Conservation (phyloP, 2,113 vertebrate species). For the Leptobrachium ailaonicum region DNA sequence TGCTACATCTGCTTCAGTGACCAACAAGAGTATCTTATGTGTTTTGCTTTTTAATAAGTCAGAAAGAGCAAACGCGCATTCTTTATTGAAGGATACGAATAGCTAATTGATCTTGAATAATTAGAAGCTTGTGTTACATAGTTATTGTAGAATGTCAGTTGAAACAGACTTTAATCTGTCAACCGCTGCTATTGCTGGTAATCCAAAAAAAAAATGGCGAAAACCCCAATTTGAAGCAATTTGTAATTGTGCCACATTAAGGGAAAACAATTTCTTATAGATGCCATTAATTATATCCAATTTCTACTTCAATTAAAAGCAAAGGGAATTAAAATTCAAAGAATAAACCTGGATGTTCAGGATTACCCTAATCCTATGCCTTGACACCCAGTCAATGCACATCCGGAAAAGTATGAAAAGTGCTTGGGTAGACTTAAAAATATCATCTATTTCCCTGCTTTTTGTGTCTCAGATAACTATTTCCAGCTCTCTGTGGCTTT, state of each 20-base stretch:
- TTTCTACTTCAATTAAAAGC: too few species aligned
- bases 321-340: slow-evolving; percentile 7
- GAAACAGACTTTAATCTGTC: too few species aligned
- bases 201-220: too few species aligned
- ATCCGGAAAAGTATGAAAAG: background rate
- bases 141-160: background rate
- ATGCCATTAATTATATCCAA: too few species aligned
- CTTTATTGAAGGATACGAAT: too few species aligned
- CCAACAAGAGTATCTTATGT: slow-evolving; percentile 24
- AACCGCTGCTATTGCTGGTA: too few species aligned
- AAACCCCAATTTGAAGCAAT: too few species aligned
- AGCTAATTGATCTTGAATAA: slow-evolving; percentile 20
- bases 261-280: too few species aligned
- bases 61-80: background rate
- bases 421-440: slow-evolving; percentile 20
- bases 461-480: slow-evolving; percentile 44
- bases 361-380: too few species aligned
- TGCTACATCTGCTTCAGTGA: slow-evolving; percentile 14
- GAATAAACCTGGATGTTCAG: slow-evolving; percentile 16
- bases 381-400: too few species aligned
- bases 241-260: too few species aligned
- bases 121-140: slow-evolving; percentile 17
- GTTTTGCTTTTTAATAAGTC: background rate
- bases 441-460: slow-evolving; percentile 33
- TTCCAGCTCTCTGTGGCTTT: slow-evolving; percentile 31